Base-by-base conservation (phyloP, 2,888 invertebrate species). In the Cheilosia vulpina region DNA sequence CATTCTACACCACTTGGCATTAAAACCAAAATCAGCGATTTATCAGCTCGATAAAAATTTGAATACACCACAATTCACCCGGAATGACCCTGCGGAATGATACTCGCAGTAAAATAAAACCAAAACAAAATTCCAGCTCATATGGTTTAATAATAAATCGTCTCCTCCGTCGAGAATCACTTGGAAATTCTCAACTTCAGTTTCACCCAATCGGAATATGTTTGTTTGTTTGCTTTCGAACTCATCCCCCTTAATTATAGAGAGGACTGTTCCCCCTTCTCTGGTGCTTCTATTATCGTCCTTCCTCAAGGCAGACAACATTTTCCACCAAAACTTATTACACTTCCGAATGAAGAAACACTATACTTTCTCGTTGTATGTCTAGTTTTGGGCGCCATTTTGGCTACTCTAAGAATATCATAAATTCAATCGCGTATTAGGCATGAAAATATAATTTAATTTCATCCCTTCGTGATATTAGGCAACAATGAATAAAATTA, bases 311-410 rank as follows among this genome's bases (percentile, higher is more conserved):
- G 19, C 5, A 52, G 17, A 21, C 5, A 15, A 52, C 9, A 52
- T 38, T 38, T 34, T 66, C 24, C 17, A 24, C 24, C 4, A 5
- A 47, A 24, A 66, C 21, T 24, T 66, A 52, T 52, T 65, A 65
- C 17, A 21, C 65, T 38, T 52, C 52, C n/a, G 38, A 66, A 52
- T 15, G 52, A 53, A 52, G 52, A 41, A 38, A 65, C 31, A 50
- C 50, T 50, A 27, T 17, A 13, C 41, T 17, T 41, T 27, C 2
- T 19, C n/a, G 24, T 17, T 24, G 17, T 52, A 1, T 38, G 7
- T 17, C 38, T 38, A 13, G 47, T 65, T 43, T 65, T 43, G 58
- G 79, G 79, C 79, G 79, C 79, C 79, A 72, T 79, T 72, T 65
- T 34, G 79, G 58, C 79, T 79, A 34, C 57, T 72, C 52, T 24